Evolutionary conservation across 2,113 vertebrate genomes (phyloP), one percentile per base, ranked within the genome.

Genomic region (Pygoscelis adeliae): DNA sequence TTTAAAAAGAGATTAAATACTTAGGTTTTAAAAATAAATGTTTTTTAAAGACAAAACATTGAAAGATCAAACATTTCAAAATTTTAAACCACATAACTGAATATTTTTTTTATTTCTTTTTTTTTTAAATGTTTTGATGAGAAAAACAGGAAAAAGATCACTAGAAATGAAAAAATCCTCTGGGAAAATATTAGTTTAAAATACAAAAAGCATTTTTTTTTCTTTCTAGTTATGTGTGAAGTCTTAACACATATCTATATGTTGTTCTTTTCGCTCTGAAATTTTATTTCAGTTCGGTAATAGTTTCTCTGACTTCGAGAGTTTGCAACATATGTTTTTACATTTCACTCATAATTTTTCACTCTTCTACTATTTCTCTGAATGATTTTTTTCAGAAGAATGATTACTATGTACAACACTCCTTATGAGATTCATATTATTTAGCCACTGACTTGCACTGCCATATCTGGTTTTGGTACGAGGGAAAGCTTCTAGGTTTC

Each of bases 291-390:
- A 32, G 46, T 93, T 95, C 71, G 89, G 19, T 52, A 84, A 67
- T 38, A 84, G 3, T 74, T 87, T 89, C 4, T 62, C 32, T 87
- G 80, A 82, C 94, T 97, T 97, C 34, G 47, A 93, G 81, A 50
- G 40, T 87, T 97, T 96, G 44, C 62, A 94, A 36, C 15, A 40
- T 40, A 23, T 77, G 36, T 66, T 82, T 96, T 84, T 78, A 78
- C n/a, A 79, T 90, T 89, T 97, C 72, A 93, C 23, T 67, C 30
- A 44, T 58, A 85, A 95, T 59, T 90, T 95, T 95, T 86, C 80
- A 94, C 44, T 65, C 40, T 93, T 67, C 66, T 69, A 73, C 34
- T 61, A 63, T 95, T 94, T 79, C 34, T 93, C 83, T 96, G 69
- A 96, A 96, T 69, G 7, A 63, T 30, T n/a, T 67, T 84, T 77